Base-by-base conservation (phyloP, 2,113 vertebrate genomes). In the Xiphophorus hellerii region DNA sequence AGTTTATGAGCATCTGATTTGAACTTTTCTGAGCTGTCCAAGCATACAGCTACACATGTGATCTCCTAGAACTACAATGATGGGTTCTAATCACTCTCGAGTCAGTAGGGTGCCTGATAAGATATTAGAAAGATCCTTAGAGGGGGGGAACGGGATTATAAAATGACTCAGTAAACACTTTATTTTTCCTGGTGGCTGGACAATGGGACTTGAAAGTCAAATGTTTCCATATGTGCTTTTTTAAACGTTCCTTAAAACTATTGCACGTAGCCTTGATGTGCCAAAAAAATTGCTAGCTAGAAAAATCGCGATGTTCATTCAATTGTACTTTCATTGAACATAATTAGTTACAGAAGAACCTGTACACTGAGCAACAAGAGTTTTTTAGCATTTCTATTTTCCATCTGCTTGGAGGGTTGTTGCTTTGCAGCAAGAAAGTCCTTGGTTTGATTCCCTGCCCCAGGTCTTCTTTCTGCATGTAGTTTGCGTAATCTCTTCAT, bases 51-150 rank as follows among this genome's bases (percentile, higher is more conserved):
- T 44, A 64, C 66, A 79, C 83, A 84, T 80, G 66, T 81, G 68
- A 73, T 81, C 51, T 62, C 80, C 68, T 76, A 81, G 48, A 83
- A 84, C 82, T 58, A 84, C 75, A 88, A 88, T 91, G 87, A 88
- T 70, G 82, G 62, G 68, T 78, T 89, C 73, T 88, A 89, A 92
- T 90, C 84, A 73, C 37, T 71, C 22, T 10, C 58, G 25, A 67
- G 66, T 76, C 74, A 69, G 76, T 7, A 29, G 77, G 63, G 62
- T 42, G 27, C 31, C 73, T 62, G 44, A 61, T 51, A 71, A 30
- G 35, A 78, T 61, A 80, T 85, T 74, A 70, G 29, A 73, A 63
- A 77, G 31, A 62, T 5, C n/a, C 37, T 66, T 69, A 30, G 71
- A 71, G 58, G 80, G 22, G 66, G 77, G 74, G 65, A 73, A 27